A percentile compares a stretch with the other conserved stretches of the same genome.
Conservation (phyloP, 1,140 invertebrate genomes). For the Cyclina sinensis region DNA sequence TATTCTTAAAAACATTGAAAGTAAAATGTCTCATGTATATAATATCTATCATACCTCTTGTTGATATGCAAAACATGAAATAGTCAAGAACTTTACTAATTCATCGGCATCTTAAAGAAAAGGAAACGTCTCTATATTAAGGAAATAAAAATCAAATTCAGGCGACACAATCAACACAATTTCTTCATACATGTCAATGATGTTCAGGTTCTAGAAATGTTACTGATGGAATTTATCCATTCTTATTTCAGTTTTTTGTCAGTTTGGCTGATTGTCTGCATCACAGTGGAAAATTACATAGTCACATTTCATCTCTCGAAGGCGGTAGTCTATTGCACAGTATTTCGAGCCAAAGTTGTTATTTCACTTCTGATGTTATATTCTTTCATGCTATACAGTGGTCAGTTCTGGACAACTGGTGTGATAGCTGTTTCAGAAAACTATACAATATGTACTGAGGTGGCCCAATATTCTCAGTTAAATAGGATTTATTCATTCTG, state of each 20-base stretch:
- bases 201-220: neutral
- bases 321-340: constrained; percentile 92
- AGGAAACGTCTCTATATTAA: no score
- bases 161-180: neutral
- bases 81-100: neutral
- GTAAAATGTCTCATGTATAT: no score
- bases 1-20: no score
- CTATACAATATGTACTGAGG: constrained; percentile 85
- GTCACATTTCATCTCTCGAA: constrained; percentile 92
- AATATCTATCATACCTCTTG: no score
- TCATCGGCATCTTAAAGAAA: neutral
- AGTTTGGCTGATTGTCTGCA: constrained; percentile 94
- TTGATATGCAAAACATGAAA: no score
- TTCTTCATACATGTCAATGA: neutral
- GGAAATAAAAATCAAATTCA: neutral
- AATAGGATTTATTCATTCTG: constrained; percentile 90
- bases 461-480: constrained; percentile 84
- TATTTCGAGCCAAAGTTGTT: constrained; percentile 90
- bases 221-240: neutral
- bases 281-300: constrained; percentile 94
- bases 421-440: constrained; percentile 72
- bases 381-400: constrained; percentile 89
- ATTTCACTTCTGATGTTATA: constrained; percentile 88
- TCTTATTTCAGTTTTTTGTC: constrained; percentile 90
- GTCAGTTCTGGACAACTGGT: constrained; percentile 88